These are phyloP conservation scores for Lanius collurio DNA, from an alignment of 2,113 vertebrate species.

Conservation along the genomic window DNA sequence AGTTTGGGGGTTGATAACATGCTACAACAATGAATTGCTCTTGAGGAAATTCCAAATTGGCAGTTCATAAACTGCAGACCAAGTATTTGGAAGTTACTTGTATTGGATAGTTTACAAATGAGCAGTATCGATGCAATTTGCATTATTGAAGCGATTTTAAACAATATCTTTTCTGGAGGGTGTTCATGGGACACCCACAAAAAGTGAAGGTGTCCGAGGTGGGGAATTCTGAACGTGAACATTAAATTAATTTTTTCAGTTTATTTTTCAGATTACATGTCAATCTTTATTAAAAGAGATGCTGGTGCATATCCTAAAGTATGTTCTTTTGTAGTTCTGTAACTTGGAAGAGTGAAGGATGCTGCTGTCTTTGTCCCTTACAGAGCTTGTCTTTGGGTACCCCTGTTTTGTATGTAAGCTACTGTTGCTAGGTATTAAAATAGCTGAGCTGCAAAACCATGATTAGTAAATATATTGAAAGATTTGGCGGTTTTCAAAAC, in stretches of 20 bases:
- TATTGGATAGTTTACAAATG: slow-evolving; percentile 50
- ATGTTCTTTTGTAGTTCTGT: slow-evolving; percentile 79
- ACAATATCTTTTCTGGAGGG: slow-evolving; percentile 44
- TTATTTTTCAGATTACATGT: slow-evolving; percentile 87
- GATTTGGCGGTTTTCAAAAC: slow-evolving; percentile 66
- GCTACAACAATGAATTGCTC: not conserved
- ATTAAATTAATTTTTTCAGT: slow-evolving; percentile 83
- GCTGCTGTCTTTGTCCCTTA: slow-evolving; percentile 74
- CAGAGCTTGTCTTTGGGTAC: slow-evolving; percentile 73
- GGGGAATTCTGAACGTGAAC: slow-evolving; percentile 76
- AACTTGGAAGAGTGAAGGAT: slow-evolving; percentile 81
- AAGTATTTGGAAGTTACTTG: slow-evolving; percentile 30
- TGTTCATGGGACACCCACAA: slow-evolving; percentile 73
- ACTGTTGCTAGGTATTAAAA: slow-evolving; percentile 34
- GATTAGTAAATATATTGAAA: slow-evolving; percentile 59
- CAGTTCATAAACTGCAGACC: slow-evolving; percentile 50
- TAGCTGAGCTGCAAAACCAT: slow-evolving; percentile 64
- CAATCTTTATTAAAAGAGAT: slow-evolving; percentile 82
- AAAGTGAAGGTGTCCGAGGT: slow-evolving; percentile 61
- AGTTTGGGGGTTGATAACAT: slow-evolving; percentile 37
- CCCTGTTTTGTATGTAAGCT: slow-evolving; percentile 62
- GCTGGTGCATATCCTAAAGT: slow-evolving; percentile 81
- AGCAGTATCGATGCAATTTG: slow-evolving; percentile 50
- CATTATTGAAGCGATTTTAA: slow-evolving; percentile 38
- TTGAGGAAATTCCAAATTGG: slow-evolving; percentile 32